Evolutionary conservation across 2,888 invertebrate species (phyloP).

Genomic region (Sinopyrophorus schimmeli): DNA sequence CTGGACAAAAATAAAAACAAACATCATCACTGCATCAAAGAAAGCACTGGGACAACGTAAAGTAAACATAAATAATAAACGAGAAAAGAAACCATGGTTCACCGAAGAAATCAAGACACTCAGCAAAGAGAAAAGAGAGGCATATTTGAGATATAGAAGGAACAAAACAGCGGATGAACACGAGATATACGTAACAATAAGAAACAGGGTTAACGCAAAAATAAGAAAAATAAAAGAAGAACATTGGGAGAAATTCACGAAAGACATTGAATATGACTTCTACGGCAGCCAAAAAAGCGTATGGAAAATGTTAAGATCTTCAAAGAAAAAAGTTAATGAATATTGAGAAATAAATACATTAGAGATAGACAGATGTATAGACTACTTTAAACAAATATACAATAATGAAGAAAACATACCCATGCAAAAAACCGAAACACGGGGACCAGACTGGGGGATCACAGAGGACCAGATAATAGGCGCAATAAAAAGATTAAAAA

Average conservation of each 20-base stretch:
- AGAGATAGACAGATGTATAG: no score
- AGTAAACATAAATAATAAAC: background rate
- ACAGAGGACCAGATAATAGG: no score
- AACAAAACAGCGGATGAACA: conserved; percentile 1
- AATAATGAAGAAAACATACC: no score
- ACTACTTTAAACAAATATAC: no score
- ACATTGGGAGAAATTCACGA: background rate
- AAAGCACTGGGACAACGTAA: background rate
- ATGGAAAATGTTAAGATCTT: no score
- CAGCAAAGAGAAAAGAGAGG: conserved; percentile 3
- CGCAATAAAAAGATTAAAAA: no score
- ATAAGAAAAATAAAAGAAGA: conserved; percentile 2
- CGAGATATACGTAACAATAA: background rate
- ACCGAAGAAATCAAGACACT: conserved; percentile 1
- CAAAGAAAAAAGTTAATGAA: no score
- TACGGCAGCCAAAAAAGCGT: no score
- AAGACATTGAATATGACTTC: no score
- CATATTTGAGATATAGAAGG: background rate
- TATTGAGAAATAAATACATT: no score
- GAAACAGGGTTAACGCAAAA: conserved; percentile 1
- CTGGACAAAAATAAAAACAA: background rate
- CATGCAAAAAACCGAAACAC: no score
- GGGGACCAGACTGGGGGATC: no score
- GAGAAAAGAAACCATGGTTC: background rate
- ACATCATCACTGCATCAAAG: background rate